Base-by-base conservation (phyloP, 1,140 invertebrate genomes). In the Coelopa frigida region DNA sequence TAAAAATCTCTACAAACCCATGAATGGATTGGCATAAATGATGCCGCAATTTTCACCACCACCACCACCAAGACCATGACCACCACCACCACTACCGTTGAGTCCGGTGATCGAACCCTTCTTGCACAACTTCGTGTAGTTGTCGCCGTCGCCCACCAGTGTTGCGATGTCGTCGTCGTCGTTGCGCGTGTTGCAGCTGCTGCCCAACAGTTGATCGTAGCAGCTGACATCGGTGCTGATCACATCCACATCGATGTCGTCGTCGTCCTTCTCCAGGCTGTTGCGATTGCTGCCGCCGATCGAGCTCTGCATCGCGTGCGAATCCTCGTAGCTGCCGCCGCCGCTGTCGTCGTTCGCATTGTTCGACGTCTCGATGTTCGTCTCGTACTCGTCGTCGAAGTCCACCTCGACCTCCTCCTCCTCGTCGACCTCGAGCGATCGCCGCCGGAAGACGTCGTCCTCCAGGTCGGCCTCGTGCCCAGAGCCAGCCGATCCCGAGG, bases 311-410 rank as follows among this genome's bases (percentile, higher is more conserved):
- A 68, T 41, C 1, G 60, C 59, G 48, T 68, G 65, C 3, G 65
- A 68, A 33, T 68, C 65, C 45, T 68, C 62, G 29, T 68, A 68
- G 52, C 64, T 68, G 39, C 64, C 64, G 18, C 64, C 64, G 39
- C 64, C 64, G 21, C 64, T 68, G 40, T 68, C 64, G 49, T 68
- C 64, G 40, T 67, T 67, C 26, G 64, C 61, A 52, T 68, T 68
- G 29, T 64, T 67, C 20, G 64, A 59, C 38, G 57, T 52, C 22
- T 66, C 59, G 46, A 66, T 63, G 49, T 66, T 58, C 29, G 61
- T 68, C 20, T 82, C 77, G 23, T 74, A 73, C n/a, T 77, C 73
- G 15, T 78, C 76, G 50, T 78, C 72, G 8, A 56, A 63, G 7
- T 5, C n/a, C n/a, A n/a, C n/a, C n/a, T n/a, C n/a, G 2, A 48